Percentiles rank a stretch among this genome's conserved stretches.
Evolutionary conservation across 2,888 invertebrate genomes (phyloP).

Genomic region (Trichogramma evanescens): DNA sequence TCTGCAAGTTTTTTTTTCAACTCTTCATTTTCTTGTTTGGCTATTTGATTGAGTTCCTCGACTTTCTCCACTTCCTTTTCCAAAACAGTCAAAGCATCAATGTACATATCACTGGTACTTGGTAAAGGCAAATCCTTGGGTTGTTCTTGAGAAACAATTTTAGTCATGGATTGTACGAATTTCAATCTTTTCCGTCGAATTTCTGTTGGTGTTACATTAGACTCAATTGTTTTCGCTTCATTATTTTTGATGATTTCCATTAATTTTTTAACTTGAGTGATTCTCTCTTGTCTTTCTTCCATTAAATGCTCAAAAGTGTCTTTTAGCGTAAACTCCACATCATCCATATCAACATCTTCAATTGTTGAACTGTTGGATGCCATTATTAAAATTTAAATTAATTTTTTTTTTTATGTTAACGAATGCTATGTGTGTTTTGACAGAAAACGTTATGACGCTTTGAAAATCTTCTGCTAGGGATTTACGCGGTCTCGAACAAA

Average conservation of each 20-base stretch:
- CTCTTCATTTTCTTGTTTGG: conserved; percentile 20
- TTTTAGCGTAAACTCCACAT: conserved; percentile 32
- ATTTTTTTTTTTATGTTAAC: not conserved
- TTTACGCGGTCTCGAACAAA: not conserved
- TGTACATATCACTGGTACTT: conserved; percentile 28
- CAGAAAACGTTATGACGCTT: not conserved
- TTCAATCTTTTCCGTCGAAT: conserved; percentile 25
- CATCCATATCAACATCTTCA: conserved; percentile 3
- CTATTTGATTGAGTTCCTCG: conserved; percentile 16
- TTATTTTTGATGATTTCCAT: conserved; percentile 25
- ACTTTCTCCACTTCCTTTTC: conserved; percentile 24
- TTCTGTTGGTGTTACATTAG: conserved; percentile 20
- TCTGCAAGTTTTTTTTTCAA: conserved; percentile 28
- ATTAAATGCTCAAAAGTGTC: conserved; percentile 32
- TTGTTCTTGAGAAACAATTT: conserved; percentile 22
- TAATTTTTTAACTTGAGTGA: conserved; percentile 28
- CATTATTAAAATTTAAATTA: not conserved
- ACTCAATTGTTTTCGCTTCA: conserved; percentile 13
- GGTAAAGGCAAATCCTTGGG: conserved; percentile 30
- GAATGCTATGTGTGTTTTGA: not conserved
- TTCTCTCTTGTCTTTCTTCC: conserved; percentile 23
- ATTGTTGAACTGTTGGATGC: not conserved
- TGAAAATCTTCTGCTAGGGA: too few relatives aligned
- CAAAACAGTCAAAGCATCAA: conserved; percentile 25
- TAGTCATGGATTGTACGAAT: conserved; percentile 24